Evolutionary conservation across 2,113 vertebrate genomes (phyloP).

Genomic region (Hirundichthys speculiger): DNA sequence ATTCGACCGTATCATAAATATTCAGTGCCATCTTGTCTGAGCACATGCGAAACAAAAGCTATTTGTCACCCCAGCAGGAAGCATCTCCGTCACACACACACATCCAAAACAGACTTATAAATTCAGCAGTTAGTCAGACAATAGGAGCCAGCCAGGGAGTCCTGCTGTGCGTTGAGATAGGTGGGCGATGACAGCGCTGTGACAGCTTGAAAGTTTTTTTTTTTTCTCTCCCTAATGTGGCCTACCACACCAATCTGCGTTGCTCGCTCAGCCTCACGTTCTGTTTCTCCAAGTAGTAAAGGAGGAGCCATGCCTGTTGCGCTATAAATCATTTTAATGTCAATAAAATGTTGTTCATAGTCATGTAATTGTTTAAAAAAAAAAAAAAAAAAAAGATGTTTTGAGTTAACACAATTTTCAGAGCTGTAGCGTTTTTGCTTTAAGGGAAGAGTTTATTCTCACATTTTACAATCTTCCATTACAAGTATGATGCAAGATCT

Average conservation of each 20-base stretch:
- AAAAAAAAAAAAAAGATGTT: background rate
- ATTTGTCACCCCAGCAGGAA: conserved; percentile 62
- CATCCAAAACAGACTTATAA: conserved; percentile 43
- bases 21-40: conserved; percentile 52
- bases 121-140: conserved; percentile 66
- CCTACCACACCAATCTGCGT: conserved; percentile 34
- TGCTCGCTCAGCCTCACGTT: conserved; percentile 15
- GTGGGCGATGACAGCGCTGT: conserved; percentile 25
- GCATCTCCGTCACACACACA: conserved; percentile 49
- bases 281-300: conserved; percentile 17
- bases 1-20: conserved; percentile 59
- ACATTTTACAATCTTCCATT: too few relatives aligned
- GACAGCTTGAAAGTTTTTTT: conserved; percentile 48
- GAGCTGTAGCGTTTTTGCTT: background rate
- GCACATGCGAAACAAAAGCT: conserved; percentile 58
- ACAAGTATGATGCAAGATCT: background rate
- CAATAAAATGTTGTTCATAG: conserved; percentile 15
- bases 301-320: background rate
- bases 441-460: background rate
- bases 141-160: conserved; percentile 47
- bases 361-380: background rate
- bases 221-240: conserved; percentile 55
- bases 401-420: too few relatives aligned
- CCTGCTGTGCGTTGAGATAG: conserved; percentile 55
- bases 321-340: conserved; percentile 23